Conservation (phyloP, 2,888 invertebrate species). For the Caenorhabditis sp. region DNA sequence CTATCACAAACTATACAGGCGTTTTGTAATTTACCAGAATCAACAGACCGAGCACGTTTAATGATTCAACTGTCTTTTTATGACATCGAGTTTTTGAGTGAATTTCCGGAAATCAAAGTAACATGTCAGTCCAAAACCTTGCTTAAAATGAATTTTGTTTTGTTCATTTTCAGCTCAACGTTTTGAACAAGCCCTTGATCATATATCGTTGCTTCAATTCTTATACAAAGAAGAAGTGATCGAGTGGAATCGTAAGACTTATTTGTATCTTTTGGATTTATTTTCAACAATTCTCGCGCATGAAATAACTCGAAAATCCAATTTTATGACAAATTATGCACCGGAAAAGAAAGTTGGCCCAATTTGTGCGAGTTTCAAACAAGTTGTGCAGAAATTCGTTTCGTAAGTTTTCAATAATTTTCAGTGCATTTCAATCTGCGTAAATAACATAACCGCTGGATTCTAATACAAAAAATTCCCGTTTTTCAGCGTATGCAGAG, state of each 20-base stretch:
- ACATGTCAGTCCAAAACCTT: constrained; percentile 10
- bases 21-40: constrained; percentile 32
- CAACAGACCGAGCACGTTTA: constrained; percentile 21
- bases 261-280: constrained; percentile 35
- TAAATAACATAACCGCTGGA: too few relatives aligned
- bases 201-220: constrained; percentile 34
- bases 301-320: constrained; percentile 42
- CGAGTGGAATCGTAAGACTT: constrained; percentile 42
- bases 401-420: constrained; percentile 10
- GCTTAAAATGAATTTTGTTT: too few relatives aligned
- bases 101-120: constrained; percentile 22
- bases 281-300: constrained; percentile 43
- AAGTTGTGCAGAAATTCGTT: constrained; percentile 25
- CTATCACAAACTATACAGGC: constrained; percentile 33
- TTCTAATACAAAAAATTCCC: too few relatives aligned
- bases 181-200: constrained; percentile 27
- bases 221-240: constrained; percentile 25
- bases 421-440: too few relatives aligned
- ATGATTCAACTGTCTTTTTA: constrained; percentile 44
- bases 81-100: constrained; percentile 42
- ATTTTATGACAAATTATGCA: constrained; percentile 27
- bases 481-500: constrained; percentile 27
- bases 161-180: constrained; percentile 36
- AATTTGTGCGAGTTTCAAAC: constrained; percentile 29
- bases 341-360: constrained; percentile 25